Base-by-base conservation (phyloP, 2,113 vertebrate genomes). In the Anoura caudifer region DNA sequence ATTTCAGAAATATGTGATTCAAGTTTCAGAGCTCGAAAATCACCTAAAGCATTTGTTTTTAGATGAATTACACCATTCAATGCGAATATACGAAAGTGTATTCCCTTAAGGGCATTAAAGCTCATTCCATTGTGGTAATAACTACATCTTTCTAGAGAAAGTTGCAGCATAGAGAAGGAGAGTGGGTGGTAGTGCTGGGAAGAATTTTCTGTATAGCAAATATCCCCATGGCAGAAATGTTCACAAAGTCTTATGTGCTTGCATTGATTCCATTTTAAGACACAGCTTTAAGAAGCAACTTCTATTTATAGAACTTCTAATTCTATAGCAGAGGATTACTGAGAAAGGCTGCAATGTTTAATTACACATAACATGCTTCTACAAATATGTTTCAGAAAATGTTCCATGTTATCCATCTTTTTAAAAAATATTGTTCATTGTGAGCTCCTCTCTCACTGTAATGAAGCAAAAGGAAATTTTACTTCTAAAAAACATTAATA, bases 271-370 rank as follows among this genome's bases (percentile, higher is more conserved):
- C 33, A 33, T 87, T 76, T 70, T 81, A 61, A 70, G 75, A 73
- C 84, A 54, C 65, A 52, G 38, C 13, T 95, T 97, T 95, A 96
- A 75, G 95, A 96, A 95, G 36, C 11, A 4, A 14, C 22, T n/a
- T 90, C 59, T 59, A 70, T 81, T 38, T 43, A 38, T 45, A 94
- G 12, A 41, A 73, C 26, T 45, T 80, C 13, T 67, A 28, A 38
- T 73, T 90, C 50, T 41, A 24, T 45, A 50, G 82, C 75, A 97
- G 88, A 61, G 20, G 90, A 77, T 89, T 92, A 54, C 52, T 87
- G 54, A 95, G 47, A 43, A 90, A 96, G 83, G 50, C 67, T 50
- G 15, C 63, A 65, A 87, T 28, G 17, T 76, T 90, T 93, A 88
- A 89, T 63, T 75, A 43, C 5, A 70, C 19, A 45, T 7, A 9